Evolutionary conservation across 2,113 vertebrate species (phyloP).

Genomic region (Caranx melampygus): DNA sequence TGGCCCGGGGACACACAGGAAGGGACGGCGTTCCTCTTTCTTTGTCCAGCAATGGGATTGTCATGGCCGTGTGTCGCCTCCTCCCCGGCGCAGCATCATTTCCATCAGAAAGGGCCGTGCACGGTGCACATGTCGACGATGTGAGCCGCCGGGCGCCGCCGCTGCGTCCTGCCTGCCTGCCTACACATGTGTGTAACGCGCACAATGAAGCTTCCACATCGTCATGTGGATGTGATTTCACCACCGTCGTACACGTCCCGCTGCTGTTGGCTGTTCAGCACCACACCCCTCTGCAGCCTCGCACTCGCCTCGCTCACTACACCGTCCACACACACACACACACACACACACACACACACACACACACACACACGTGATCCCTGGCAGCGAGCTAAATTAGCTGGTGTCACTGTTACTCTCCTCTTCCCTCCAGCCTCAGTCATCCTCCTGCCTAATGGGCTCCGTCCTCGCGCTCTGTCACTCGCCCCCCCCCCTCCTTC

Average conservation of each 20-base stretch:
- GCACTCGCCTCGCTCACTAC: not conserved
- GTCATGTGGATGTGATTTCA: no score
- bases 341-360: constrained; percentile 23
- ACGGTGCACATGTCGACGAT: not conserved
- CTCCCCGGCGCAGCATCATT: constrained; percentile 13
- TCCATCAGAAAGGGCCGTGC: constrained; percentile 41
- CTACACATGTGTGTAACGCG: no score
- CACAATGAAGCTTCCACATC: no score
- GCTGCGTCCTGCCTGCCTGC: no score
- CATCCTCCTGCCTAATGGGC: constrained; percentile 19
- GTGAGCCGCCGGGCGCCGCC: no score
- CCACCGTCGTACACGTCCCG: not conserved
- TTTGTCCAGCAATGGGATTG: constrained; percentile 68
- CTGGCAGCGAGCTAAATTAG: constrained; percentile 47
- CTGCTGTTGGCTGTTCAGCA: constrained; percentile 15
- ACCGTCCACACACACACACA: constrained; percentile 2
- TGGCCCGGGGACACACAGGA: constrained; percentile 37
- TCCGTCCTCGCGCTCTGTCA: constrained; percentile 17
- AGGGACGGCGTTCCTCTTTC: constrained; percentile 36
- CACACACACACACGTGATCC: constrained; percentile 16
- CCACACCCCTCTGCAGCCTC: constrained; percentile 65
- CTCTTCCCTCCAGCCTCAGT: constrained; percentile 22
- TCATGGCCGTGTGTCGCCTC: constrained; percentile 35
- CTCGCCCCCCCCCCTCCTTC: constrained; percentile 1
- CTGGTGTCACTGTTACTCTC: constrained; percentile 54